Base-by-base conservation (phyloP, 2,888 invertebrate species). In the Argyresthia goedartella region DNA sequence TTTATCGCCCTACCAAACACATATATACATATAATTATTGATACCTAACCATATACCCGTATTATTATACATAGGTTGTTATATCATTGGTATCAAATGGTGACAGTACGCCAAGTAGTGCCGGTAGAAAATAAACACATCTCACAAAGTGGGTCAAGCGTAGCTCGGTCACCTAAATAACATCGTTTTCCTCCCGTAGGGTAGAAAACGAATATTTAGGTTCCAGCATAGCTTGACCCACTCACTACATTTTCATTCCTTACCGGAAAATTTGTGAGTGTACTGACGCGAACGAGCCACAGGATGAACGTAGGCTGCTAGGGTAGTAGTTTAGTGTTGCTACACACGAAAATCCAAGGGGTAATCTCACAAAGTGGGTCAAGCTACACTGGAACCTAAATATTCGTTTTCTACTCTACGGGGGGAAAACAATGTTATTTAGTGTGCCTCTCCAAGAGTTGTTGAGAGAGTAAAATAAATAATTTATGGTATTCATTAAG, bases 131-230 rank as follows among this genome's bases (percentile, higher is more conserved):
- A 25, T 46, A 46, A 46, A 46, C 16, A 25, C 39, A n/a, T 39
- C 39, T 46, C 46, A 14, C 46, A 46, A 25, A 25, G 15, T 25
- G 46, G 46, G 46, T 46, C 46, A 25, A 46, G 46, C 46, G 14
- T 46, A 15, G 46, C 46, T 46, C 46, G 46, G 15, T 25, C 46
- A 46, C 46, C 46, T 25, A 46, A 46, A 46, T 46, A 46, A 16
- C n/a, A 46, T 8, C 46, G 46, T 46, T 46, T 46, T 46, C 15
- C 46, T 25, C 46, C 46, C 46, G n/a, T 8, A 46, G 46, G 46
- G 46, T 25, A 46, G 15, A 46, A 46, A 46, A 46, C 46, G 46
- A 46, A 14, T 46, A 46, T 46, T 46, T 46, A 25, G 46, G 46
- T 46, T 46, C 15, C 46, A 46, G 46, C 46, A 4, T 13, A 46